These are phyloP conservation scores for Poeciliopsis infans DNA, from an alignment of 2,797 vertebrate genomes.

Conservation along the genomic window DNA sequence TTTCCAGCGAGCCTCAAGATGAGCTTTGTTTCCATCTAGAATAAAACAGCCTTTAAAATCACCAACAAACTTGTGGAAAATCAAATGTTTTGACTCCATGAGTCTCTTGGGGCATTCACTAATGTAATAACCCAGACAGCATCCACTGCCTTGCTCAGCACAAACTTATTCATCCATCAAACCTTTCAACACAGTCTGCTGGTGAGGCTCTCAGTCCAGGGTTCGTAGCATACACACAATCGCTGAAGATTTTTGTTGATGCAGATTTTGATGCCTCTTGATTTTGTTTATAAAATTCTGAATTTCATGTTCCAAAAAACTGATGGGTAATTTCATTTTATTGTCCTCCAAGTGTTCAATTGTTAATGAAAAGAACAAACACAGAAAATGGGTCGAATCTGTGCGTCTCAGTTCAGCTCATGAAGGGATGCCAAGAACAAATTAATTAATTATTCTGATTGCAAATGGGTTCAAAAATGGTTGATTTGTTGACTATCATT, in stretches of 20 bases:
- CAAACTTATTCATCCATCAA: constrained; percentile 53
- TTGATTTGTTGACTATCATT: background rate
- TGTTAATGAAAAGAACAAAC: background rate
- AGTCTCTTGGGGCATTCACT: constrained; percentile 22
- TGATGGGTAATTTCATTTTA: constrained; percentile 33
- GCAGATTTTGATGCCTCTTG: constrained; percentile 8
- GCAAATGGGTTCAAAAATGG: constrained; percentile 11
- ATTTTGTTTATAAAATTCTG: constrained; percentile 5
- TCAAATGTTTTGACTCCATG: constrained; percentile 2
- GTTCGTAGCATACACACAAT: constrained; percentile 13
- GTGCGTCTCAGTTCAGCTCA: constrained; percentile 22
- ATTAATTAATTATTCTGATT: background rate
- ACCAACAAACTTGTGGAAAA: constrained; percentile 19
- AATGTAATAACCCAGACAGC: constrained; percentile 40
- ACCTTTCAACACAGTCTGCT: constrained; percentile 20
- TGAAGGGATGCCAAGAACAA: constrained; percentile 30
- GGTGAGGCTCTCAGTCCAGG: constrained; percentile 20
- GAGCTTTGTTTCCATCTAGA: constrained; percentile 19
- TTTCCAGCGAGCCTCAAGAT: background rate
- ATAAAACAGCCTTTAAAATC: constrained; percentile 11
- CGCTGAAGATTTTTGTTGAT: constrained; percentile 18
- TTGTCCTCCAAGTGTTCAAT: constrained; percentile 19
- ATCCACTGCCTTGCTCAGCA: constrained; percentile 46
- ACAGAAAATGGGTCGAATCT: constrained; percentile 44
- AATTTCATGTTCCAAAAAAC: constrained; percentile 2